Evolutionary conservation across 1,140 invertebrate genomes (phyloP), one percentile per base, ranked within the genome.

Genomic region (Rhyzopertha dominica): DNA sequence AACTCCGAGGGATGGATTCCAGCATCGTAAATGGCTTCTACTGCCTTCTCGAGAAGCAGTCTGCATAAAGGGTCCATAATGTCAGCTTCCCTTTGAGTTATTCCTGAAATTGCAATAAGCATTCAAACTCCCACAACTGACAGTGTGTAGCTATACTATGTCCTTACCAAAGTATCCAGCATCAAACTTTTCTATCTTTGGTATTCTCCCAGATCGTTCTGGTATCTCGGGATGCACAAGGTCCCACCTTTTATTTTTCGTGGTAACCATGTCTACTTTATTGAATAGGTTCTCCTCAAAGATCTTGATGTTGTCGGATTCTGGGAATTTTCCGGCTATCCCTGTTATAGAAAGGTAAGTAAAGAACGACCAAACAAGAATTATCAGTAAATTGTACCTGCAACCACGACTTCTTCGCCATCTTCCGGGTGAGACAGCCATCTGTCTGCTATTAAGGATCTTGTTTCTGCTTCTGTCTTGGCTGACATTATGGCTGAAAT

Each of bases 21-120:
- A 49, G 89, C 82, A 75, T 94, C 90, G 44, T 90, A 68, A 13
- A 92, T 77, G 2, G 87, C 85, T 70, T 93, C 90, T 58, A 85
- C 88, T 0, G 87, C 72, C 31, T 84, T 81, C 63, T 94, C 90
- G 18, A 93, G 62, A n/a, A 93, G 66, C 44, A 90, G 77, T 43
- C 89, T 74, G 52, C 87, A 79, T 80, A 91, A 89, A 1, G 90
- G 89, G 55, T 93, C 90, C 85, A 92, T 87, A 7, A 75, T 77
- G 50, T 90, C 78, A 0, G 88, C 87, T 61, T 90, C 85, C 51
- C 88, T 87, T 54, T 76, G 83, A 51, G 85, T 82, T 1, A 90
- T 80, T 0, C 74, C 37, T 9, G 60, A 61, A 45, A 61, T n/a
- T n/a, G n/a, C n/a, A n/a, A n/a, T n/a, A n/a, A n/a, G n/a, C n/a